Conservation (phyloP, 30 jellyfish, hydroid and myxozoan genomes). For the Turritopsis dohrnii region DNA sequence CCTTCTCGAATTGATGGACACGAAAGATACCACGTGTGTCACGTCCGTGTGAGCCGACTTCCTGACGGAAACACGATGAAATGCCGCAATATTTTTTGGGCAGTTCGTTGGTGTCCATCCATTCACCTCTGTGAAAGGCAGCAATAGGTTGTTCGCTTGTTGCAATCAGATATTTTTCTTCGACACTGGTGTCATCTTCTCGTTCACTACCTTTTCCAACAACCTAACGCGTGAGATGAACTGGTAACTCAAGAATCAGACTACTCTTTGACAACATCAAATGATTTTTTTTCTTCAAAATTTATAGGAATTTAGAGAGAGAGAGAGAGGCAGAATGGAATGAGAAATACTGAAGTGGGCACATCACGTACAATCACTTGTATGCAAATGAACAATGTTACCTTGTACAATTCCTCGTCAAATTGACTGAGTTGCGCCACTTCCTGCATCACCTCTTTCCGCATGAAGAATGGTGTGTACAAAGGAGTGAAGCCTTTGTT, state of each 20-base stretch:
- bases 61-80: constrained; percentile 92
- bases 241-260: neutral
- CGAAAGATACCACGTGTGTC: constrained; percentile 92
- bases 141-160: constrained; percentile 98
- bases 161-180: constrained; percentile 83
- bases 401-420: constrained; percentile 96
- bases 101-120: constrained; percentile 68
- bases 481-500: constrained; percentile 67
- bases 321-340: neutral
- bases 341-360: neutral
- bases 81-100: constrained; percentile 78
- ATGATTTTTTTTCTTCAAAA: neutral
- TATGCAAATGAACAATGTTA: neutral
- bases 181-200: constrained; percentile 60
- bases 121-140: constrained; percentile 88
- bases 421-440: constrained; percentile 97
- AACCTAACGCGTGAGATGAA: constrained; percentile 34
- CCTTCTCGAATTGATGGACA: constrained; percentile 95
- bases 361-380: neutral
- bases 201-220: constrained; percentile 88
- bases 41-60: constrained; percentile 95
- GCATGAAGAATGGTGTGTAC: constrained; percentile 92
- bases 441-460: constrained; percentile 95
- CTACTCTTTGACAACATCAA: neutral
- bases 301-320: too few relatives aligned